phyloP scores from a whole-genome alignment of 92 coral and sea anemone species.

The Porites cylindrica region DNA sequence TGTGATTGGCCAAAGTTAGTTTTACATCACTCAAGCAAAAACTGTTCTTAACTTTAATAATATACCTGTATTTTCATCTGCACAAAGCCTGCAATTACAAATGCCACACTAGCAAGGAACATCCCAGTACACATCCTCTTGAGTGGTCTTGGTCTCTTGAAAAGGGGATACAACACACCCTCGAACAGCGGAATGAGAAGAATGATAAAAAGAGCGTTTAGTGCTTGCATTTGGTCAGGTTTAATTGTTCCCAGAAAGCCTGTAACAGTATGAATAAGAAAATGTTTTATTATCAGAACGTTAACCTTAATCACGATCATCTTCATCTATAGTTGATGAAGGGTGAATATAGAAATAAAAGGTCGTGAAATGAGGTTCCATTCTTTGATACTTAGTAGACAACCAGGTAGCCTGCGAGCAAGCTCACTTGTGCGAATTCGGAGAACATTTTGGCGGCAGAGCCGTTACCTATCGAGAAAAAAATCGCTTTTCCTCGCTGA shows the following conservation, averaged over 20 bases:
- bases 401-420: too few species aligned
- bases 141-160: constrained; percentile 72
- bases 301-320: too few species aligned
- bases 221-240: constrained; percentile 91
- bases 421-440: too few species aligned
- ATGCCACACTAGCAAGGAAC: constrained; percentile 77
- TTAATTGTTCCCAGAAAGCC: constrained; percentile 84
- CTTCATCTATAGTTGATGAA: too few species aligned
- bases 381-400: too few species aligned
- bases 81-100: constrained; percentile 80
- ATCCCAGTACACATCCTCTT: constrained; percentile 81
- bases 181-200: constrained; percentile 81
- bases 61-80: constrained; percentile 80
- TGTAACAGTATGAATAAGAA: not conserved
- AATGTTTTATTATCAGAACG: not conserved
- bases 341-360: too few species aligned
- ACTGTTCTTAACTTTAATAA: too few species aligned
- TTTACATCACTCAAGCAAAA: not conserved
- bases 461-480: too few species aligned
- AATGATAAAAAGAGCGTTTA: constrained; percentile 78
- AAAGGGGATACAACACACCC: constrained; percentile 74
- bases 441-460: too few species aligned
- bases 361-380: too few species aligned
- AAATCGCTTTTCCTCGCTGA: too few species aligned
- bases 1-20: not conserved